These are phyloP conservation scores for Entomobrya multifasciata DNA, from an alignment of 2,888 invertebrate genomes.

Conservation along the genomic window DNA sequence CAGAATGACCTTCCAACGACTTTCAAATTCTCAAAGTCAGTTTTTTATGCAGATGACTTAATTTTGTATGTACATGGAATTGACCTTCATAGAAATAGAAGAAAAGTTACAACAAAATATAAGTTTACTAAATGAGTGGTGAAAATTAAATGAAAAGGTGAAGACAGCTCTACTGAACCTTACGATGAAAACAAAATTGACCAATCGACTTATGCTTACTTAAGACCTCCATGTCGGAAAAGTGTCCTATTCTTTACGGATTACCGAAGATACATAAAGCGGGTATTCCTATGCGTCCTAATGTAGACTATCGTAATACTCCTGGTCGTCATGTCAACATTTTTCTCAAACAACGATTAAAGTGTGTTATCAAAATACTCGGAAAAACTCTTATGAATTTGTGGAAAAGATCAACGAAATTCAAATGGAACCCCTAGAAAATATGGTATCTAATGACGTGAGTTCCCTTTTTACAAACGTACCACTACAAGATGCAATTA, in stretches of 20 bases:
- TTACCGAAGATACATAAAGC: neutral
- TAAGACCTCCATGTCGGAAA: neutral
- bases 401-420: too few species aligned
- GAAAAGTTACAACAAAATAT: neutral
- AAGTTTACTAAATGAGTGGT: neutral
- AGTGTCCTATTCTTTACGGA: neutral
- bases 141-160: neutral
- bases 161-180: neutral
- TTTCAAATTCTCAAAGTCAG: neutral
- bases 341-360: neutral
- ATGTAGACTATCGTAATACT: neutral
- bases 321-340: neutral
- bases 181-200: conserved; percentile 7
- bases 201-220: neutral
- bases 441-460: too few species aligned
- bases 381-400: too few species aligned
- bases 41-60: conserved; percentile 25
- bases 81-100: neutral
- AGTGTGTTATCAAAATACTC: too few species aligned
- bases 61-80: neutral
- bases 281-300: neutral
- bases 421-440: too few species aligned
- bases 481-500: too few species aligned
- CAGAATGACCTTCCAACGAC: neutral
- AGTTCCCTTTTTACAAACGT: neutral